Evolutionary conservation across 2,797 vertebrate species (phyloP).

Genomic region (Gymnodraco acuticeps): DNA sequence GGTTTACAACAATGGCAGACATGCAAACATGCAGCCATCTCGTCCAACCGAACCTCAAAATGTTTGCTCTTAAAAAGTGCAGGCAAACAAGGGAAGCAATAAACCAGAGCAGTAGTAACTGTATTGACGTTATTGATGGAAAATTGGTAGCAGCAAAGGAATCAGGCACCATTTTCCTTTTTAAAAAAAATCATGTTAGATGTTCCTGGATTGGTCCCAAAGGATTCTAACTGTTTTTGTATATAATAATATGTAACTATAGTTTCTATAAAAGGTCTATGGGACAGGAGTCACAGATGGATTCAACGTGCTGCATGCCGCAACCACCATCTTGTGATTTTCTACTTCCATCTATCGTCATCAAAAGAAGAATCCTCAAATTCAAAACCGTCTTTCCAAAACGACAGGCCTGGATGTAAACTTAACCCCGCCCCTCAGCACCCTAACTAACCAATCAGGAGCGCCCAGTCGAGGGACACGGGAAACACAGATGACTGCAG

Average conservation of each 20-base stretch:
- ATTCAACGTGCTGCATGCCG: background rate
- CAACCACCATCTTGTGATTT: background rate
- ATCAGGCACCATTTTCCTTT: background rate
- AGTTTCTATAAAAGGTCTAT: too few species aligned
- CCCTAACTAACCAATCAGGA: constrained; percentile 64
- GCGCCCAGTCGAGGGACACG: constrained; percentile 66
- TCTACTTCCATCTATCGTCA: constrained; percentile 30
- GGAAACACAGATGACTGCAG: constrained; percentile 75
- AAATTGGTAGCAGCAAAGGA: constrained; percentile 14
- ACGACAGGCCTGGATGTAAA: constrained; percentile 52
- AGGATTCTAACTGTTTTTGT: background rate
- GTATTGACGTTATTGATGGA: constrained; percentile 3
- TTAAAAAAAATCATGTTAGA: background rate
- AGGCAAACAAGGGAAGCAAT: constrained; percentile 19
- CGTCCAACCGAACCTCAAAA: constrained; percentile 16
- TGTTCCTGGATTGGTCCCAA: background rate
- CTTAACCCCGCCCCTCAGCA: constrained; percentile 1
- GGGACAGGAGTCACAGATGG: background rate
- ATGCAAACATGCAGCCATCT: constrained; percentile 38
- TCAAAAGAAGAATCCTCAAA: constrained; percentile 58
- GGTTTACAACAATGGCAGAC: constrained; percentile 23
- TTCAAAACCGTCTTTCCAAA: constrained; percentile 56
- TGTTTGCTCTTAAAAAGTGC: constrained; percentile 10
- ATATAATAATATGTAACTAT: background rate
- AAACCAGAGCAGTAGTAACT: constrained; percentile 12